Evolutionary conservation across 2,888 invertebrate species (phyloP), one percentile per base, ranked within the genome.

Genomic region (Sturmia bella): DNA sequence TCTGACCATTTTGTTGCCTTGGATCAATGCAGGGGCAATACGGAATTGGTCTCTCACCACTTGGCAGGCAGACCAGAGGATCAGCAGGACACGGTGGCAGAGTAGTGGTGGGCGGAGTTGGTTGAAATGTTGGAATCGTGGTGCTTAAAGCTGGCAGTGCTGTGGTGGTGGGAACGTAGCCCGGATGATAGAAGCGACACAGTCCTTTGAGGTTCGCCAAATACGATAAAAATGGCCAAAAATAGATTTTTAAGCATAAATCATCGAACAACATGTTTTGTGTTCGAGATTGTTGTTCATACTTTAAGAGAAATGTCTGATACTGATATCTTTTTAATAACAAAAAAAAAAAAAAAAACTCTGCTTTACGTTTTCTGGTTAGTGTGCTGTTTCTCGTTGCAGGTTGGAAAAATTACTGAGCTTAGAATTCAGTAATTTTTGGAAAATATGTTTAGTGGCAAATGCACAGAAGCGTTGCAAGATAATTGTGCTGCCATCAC

Each of bases 21-120:
- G 91, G 90, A 87, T 91, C 91, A 27, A 91, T 90, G 79, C 91
- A 91, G 17, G 91, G 90, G 45, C 91, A 91, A 69, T 88, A 85
- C 3, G 89, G 86, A 54, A 89, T 81, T 0, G 91, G 90, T 11
- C 87, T 85, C 13, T 84, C 78, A 3, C 90, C 89, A 1, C 87
- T 88, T 0, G 88, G 84, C 39, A 89, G 84, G 39, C 91, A 91
- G 11, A 88, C 85, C 41, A 88, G 84, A 2, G 91, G 90, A 52
- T 84, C 68, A 0, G 56, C 48, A 0, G 85, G 85, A 72, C 85
- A 85, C 7, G 85, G 84, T 9, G 69, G 41, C 15, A 84, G 41
- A 3, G 83, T 84, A n/a, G 83, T 69, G 2, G 82, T 69, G 1
- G 87, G 80, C 5, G 84, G 73, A 45, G 86, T 84, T 56, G 27